Evolutionary conservation across 2,888 invertebrate genomes (phyloP).

Genomic region (Latrodectus hesperus): DNA sequence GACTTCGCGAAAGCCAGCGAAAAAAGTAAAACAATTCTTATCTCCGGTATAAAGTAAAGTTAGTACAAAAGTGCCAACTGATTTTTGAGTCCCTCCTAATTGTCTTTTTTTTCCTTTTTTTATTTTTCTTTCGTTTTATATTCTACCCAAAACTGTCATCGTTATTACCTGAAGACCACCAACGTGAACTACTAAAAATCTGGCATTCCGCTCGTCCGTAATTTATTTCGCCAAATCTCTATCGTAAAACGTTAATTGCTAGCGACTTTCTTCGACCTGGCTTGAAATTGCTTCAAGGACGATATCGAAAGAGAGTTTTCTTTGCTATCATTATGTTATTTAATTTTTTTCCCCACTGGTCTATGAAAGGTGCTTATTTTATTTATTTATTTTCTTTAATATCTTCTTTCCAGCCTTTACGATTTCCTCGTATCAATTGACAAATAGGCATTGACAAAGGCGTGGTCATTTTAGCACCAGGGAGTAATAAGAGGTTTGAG

Average conservation of each 20-base stretch:
- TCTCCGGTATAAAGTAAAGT: conserved; percentile 14
- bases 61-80: conserved; percentile 37
- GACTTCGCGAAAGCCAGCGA: not conserved
- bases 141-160: conserved; percentile 11
- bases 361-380: not conserved
- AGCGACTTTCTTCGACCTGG: conserved; percentile 16
- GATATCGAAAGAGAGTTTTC: conserved; percentile 25
- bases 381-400: conserved; percentile 1
- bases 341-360: conserved; percentile 8
- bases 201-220: conserved; percentile 19
- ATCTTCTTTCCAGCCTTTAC: not conserved
- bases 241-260: conserved; percentile 47
- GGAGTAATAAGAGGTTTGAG: conserved; percentile 36
- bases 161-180: conserved; percentile 33
- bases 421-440: conserved; percentile 11
- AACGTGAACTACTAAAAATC: conserved; percentile 25
- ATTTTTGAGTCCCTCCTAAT: conserved; percentile 13
- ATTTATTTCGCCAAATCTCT: conserved; percentile 26
- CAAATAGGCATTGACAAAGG: conserved; percentile 43
- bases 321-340: not conserved
- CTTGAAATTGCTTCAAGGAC: conserved; percentile 36
- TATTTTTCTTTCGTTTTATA: conserved; percentile 17
- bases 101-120: conserved; percentile 3
- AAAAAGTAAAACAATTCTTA: conserved; percentile 24
- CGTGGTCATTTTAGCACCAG: conserved; percentile 56